These are phyloP conservation scores for Strigamia crassipes DNA, from an alignment of 2,888 invertebrate genomes.

Conservation along the genomic window DNA sequence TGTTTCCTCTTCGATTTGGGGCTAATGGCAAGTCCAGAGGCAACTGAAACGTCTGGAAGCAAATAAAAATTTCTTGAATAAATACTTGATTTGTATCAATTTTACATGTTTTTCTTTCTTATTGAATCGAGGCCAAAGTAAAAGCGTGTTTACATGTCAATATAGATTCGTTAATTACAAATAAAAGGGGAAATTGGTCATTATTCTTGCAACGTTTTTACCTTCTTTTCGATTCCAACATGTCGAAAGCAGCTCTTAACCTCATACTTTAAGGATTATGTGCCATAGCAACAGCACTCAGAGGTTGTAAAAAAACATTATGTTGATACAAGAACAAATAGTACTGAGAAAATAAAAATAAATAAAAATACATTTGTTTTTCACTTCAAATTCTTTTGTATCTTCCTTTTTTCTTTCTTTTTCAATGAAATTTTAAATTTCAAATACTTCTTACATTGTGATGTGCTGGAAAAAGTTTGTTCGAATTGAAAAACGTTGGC, in stretches of 20 bases:
- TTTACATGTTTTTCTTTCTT: constrained; percentile 18
- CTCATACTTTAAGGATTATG: constrained; percentile 36
- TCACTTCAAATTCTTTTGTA: neutral
- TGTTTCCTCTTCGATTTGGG: constrained; percentile 42
- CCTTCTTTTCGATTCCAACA: neutral
- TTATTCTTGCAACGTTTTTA: neutral
- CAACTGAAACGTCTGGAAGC: neutral
- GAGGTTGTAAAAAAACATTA: constrained; percentile 13
- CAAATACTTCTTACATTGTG: neutral
- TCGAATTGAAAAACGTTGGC: neutral
- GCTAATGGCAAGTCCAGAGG: constrained; percentile 42
- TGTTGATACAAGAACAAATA: neutral
- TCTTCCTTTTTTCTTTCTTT: no score
- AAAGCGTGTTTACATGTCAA: constrained; percentile 32
- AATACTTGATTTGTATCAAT: constrained; percentile 31
- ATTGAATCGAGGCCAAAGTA: constrained; percentile 6
- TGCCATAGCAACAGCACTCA: constrained; percentile 7
- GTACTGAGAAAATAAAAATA: neutral
- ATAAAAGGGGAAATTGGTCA: neutral
- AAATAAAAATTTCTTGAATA: constrained; percentile 34
- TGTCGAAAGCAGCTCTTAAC: constrained; percentile 10
- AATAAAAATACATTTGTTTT: neutral
- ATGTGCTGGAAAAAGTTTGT: neutral
- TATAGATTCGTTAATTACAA: neutral
- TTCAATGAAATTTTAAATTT: no score